Base-by-base conservation (phyloP, 2,113 vertebrate species). In the Brachyistius frenatus region DNA sequence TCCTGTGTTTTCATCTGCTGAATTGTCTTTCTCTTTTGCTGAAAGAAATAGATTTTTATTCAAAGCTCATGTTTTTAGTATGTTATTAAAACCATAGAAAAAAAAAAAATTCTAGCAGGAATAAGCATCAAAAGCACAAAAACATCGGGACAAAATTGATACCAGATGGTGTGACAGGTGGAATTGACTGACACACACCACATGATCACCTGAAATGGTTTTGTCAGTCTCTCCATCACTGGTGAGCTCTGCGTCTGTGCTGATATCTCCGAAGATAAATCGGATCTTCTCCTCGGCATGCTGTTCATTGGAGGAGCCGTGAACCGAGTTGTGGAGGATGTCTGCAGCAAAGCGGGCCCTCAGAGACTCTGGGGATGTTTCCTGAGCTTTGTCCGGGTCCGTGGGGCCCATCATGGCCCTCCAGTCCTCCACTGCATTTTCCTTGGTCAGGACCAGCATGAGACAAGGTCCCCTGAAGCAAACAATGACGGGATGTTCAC, bases 401-500 rank as follows among this genome's bases (percentile, higher is more conserved):
- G 89, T 44, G 16, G 96, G 96, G 7, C 96, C 96, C 89, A 97
- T 96, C 73, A 94, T 73, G 68, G 67, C 68, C 83, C 95, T 95
- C 96, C 96, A 97, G 2, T 96, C 95, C 49, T 92, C 80, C 80
- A 96, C 81, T 4, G 96, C 96, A 68, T 96, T 96, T 86, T 96
- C 95, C 77, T 95, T 96, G 50, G 86, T 93, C 77, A 97, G 86
- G 50, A 94, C 54, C 85, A 97, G 91, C 89, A 96, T 66, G 86
- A 94, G 2, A 50, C 94, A 95, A 0, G 93, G 91, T 1, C 95
- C 95, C 14, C 96, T 97, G 90, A n/a, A 89, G 50, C 3, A 77
- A 64, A 47, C 5, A 37, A 53, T 33, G 15, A 47, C 5, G 15
- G 39, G 5, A 78, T 46, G 16, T 63, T 62, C 41, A 13, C 13